phyloP scores from a whole-genome alignment of 2,113 vertebrate genomes.

The Anarhynchus alexandrinus region DNA sequence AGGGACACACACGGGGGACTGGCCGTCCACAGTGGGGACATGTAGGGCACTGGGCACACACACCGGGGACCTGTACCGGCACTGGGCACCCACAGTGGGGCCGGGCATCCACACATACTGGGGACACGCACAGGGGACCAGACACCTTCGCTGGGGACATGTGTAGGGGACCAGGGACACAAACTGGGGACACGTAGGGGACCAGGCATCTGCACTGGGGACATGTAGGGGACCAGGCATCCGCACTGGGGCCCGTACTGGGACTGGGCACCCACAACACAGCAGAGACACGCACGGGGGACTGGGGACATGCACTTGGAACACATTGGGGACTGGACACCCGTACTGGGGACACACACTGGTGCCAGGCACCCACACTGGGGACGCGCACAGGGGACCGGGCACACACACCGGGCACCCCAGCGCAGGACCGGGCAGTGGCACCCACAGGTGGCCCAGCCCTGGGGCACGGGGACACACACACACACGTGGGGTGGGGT shows the following conservation, averaged over 20 bases:
- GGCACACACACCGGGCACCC: not conserved
- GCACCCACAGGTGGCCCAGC: not conserved
- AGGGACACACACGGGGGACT: not conserved
- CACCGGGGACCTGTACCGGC: not conserved
- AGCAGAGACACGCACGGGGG: not conserved
- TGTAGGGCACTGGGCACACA: not conserved
- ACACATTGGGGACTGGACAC: not conserved
- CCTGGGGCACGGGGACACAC: not conserved
- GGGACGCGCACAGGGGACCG: not conserved
- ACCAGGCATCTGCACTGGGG: not conserved
- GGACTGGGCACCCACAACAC: too few species aligned
- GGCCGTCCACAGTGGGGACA: not conserved
- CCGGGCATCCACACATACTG: too few species aligned
- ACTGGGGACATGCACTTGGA: not conserved
- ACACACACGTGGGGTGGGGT: too few species aligned
- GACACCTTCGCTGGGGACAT: not conserved
- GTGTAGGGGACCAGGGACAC: not conserved
- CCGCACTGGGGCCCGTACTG: not conserved
- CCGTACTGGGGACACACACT: too few species aligned
- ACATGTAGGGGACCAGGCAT: not conserved
- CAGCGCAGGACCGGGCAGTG: accelerated
- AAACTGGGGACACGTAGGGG: not conserved
- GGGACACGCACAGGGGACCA: not conserved
- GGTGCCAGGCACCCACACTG: too few species aligned
- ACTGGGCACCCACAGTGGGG: not conserved